phyloP scores from a whole-genome alignment of 2,888 invertebrate species.

The Metellina segmentata region DNA sequence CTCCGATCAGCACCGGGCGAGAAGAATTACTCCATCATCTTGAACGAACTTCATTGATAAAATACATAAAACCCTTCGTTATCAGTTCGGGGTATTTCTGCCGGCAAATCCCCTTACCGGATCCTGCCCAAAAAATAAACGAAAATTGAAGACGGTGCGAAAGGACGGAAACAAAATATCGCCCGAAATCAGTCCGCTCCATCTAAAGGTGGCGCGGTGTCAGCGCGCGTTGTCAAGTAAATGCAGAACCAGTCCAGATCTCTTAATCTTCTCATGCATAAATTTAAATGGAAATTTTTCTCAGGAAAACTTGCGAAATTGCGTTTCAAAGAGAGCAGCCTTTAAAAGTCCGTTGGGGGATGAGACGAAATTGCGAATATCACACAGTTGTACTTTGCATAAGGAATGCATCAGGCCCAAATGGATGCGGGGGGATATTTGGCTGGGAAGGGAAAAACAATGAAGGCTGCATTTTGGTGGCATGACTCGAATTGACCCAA shows the following conservation, averaged over 20 bases:
- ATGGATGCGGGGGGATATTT: conserved; percentile 28
- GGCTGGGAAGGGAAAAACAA: conserved; percentile 43
- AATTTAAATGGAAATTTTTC: conserved; percentile 77
- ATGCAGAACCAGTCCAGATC: conserved; percentile 65
- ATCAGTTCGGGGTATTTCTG: conserved; percentile 51
- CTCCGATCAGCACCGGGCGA: conserved; percentile 34
- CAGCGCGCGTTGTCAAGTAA: conserved; percentile 66
- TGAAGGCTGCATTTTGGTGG: background rate
- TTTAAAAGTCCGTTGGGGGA: conserved; percentile 71
- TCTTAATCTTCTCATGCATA: conserved; percentile 76
- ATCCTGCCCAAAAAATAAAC: conserved; percentile 46
- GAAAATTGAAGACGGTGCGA: conserved; percentile 60
- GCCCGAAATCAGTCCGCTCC: conserved; percentile 43
- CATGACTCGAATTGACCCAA: conserved; percentile 6
- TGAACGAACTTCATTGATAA: conserved; percentile 53
- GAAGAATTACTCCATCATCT: conserved; percentile 60
- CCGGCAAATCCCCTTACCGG: conserved; percentile 55
- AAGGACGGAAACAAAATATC: conserved; percentile 47
- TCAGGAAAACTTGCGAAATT: conserved; percentile 72
- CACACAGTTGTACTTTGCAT: conserved; percentile 64
- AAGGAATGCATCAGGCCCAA: conserved; percentile 61
- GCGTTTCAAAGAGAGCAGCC: conserved; percentile 69
- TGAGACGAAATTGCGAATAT: conserved; percentile 67
- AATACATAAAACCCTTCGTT: conserved; percentile 69
- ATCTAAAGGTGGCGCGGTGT: conserved; percentile 42